phyloP scores from a whole-genome alignment of 2,797 vertebrate species.

The Clarias pachynema region DNA sequence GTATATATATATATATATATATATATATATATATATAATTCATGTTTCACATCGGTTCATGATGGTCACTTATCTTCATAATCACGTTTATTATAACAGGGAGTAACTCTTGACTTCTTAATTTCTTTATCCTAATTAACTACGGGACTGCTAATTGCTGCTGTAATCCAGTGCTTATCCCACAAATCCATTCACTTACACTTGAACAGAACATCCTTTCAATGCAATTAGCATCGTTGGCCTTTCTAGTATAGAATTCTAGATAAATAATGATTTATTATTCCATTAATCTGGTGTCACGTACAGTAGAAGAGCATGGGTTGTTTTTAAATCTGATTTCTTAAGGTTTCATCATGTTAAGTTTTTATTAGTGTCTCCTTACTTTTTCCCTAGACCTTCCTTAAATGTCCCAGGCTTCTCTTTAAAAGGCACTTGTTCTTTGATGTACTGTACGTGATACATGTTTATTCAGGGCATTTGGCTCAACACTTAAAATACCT shows the following conservation, averaged over 20 bases:
- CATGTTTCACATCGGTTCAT: neutral
- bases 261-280: neutral
- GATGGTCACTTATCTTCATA: neutral
- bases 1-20: too few relatives aligned
- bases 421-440: too few relatives aligned
- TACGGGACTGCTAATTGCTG: neutral
- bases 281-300: neutral
- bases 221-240: neutral
- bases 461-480: too few relatives aligned
- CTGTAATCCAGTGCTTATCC: neutral
- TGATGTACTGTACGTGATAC: too few relatives aligned
- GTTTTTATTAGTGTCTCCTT: neutral
- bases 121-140: neutral
- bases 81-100: neutral
- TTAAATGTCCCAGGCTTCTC: too few relatives aligned
- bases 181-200: neutral
- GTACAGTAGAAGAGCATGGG: neutral
- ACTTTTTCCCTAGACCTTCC: too few relatives aligned
- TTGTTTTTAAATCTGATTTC: neutral
- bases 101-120: neutral
- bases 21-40: neutral
- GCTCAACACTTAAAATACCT: too few relatives aligned
- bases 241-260: neutral
- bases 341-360: neutral
- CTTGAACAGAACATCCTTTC: neutral